phyloP scores from a whole-genome alignment of 37 sponge, comb jelly and placozoan species.

The Sycon ciliatum region DNA sequence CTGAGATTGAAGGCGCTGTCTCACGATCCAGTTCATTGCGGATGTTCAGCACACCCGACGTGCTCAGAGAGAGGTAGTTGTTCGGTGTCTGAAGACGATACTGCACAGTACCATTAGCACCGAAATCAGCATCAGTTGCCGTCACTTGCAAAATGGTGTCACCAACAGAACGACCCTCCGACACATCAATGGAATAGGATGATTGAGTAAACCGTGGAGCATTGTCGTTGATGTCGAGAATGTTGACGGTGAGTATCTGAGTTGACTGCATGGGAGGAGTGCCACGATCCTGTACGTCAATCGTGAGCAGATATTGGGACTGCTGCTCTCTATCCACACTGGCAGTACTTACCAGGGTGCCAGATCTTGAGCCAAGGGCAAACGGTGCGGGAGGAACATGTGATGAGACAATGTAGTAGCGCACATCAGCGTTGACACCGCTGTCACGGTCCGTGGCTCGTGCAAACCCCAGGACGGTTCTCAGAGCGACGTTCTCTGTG shows the following conservation, averaged over 20 bases:
- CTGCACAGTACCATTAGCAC: background rate
- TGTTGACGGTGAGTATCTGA: slow-evolving; percentile 21
- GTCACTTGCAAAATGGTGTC: slow-evolving; percentile 25
- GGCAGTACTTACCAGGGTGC: background rate
- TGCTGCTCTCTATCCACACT: slow-evolving; percentile 36
- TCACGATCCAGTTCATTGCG: background rate
- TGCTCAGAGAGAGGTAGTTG: background rate
- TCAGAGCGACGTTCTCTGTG: slow-evolving; percentile 23
- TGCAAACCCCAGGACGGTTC: slow-evolving; percentile 33
- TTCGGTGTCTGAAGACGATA: background rate
- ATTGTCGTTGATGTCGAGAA: slow-evolving; percentile 61
- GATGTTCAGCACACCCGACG: background rate
- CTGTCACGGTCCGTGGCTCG: slow-evolving; percentile 45
- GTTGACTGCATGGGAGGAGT: slow-evolving; percentile 14
- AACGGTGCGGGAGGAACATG: slow-evolving; percentile 33
- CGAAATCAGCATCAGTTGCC: slow-evolving; percentile 39
- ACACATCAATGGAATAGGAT: slow-evolving; percentile 1
- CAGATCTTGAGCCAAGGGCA: slow-evolving; percentile 14
- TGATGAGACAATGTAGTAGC: slow-evolving; percentile 24
- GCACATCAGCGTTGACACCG: slow-evolving; percentile 11
- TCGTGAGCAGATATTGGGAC: slow-evolving; percentile 9
- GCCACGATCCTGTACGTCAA: slow-evolving; percentile 50
- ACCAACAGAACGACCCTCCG: slow-evolving; percentile 19
- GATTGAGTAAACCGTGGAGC: slow-evolving; percentile 35
- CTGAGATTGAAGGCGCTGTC: background rate